phyloP scores from a whole-genome alignment of 2,113 vertebrate genomes.

The Cromileptes altivelis region DNA sequence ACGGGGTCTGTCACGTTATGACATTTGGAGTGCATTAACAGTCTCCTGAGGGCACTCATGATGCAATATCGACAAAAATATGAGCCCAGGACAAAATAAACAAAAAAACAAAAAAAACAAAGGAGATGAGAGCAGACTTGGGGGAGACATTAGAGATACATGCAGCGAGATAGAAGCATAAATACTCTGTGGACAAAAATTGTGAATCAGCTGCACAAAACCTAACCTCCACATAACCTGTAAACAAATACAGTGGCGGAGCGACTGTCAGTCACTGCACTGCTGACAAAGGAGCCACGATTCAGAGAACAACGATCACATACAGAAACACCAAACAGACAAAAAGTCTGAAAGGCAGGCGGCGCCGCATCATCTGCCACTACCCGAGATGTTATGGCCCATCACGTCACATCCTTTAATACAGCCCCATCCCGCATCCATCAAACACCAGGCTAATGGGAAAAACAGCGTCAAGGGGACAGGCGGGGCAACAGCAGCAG shows the following conservation, averaged over 20 bases:
- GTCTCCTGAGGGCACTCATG: constrained; percentile 48
- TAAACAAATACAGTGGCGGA: constrained; percentile 20
- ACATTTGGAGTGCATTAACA: constrained; percentile 66
- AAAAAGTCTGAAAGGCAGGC: constrained; percentile 12
- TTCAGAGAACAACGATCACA: neutral
- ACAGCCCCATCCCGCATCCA: neutral
- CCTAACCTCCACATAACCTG: constrained; percentile 49
- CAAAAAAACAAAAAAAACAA: constrained; percentile 1
- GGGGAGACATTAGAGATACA: constrained; percentile 17
- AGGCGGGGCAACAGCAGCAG: neutral
- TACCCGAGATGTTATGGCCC: neutral
- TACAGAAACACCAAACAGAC: neutral
- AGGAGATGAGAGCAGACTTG: neutral
- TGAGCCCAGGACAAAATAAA: constrained; percentile 22
- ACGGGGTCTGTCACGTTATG: constrained; percentile 50
- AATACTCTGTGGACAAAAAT: constrained; percentile 16
- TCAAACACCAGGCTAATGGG: neutral
- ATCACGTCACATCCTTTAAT: neutral
- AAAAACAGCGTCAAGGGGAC: neutral
- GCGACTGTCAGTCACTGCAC: constrained; percentile 15
- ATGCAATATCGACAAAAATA: constrained; percentile 45
- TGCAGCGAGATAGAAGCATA: constrained; percentile 20
- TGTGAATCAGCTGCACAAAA: constrained; percentile 23
- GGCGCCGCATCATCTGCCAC: constrained; percentile 1
- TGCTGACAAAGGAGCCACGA: constrained; percentile 5